Evolutionary conservation across 2,113 vertebrate species (phyloP), one percentile per base, ranked within the genome.

Genomic region (Ochotona princeps): DNA sequence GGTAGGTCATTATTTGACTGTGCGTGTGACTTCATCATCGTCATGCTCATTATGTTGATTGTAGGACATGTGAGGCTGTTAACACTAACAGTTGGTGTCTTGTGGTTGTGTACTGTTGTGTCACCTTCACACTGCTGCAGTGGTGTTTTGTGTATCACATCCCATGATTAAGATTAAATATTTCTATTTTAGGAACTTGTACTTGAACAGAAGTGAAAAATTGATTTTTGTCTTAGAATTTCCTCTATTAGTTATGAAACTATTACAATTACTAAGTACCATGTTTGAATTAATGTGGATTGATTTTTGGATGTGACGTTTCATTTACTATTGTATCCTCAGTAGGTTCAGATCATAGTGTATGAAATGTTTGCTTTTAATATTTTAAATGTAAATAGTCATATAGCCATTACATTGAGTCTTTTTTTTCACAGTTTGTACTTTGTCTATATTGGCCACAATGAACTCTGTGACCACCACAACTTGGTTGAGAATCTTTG

Each of bases 241-340:
- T 92, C 69, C 47, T 44, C 81, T 82, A 69, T 7, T 85, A 65
- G n/a, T 83, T 54, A 79, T 60, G 49, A 83, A 67, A 30, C 85
- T 96, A 47, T 94, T 61, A 7, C 89, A 93, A 74, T 26, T 30
- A 76, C 38, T 44, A 44, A 89, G 57, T 72, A 14, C 1, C 76
- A 10, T 63, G 83, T 92, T 96, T 88, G 61, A 92, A 97, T 97
- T 47, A 82, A 4, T 2, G 83, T 47, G 38, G 61, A n/a, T 32
- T 7, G 69, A 60, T 25, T 88, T 95, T 60, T 76, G 65, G 76
- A 13, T 35, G 76, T 13, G 26, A 79, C 82, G 3, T 4, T 78
- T 91, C 67, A 90, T 81, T 89, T 94, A 96, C 23, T 74, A 74
- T 90, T 87, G 66, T 81, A 35, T 89, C 96, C 96, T 95, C 81